These are phyloP conservation scores for Tenthredo scrophulariae DNA, from an alignment of 2,888 invertebrate genomes.

Conservation along the genomic window DNA sequence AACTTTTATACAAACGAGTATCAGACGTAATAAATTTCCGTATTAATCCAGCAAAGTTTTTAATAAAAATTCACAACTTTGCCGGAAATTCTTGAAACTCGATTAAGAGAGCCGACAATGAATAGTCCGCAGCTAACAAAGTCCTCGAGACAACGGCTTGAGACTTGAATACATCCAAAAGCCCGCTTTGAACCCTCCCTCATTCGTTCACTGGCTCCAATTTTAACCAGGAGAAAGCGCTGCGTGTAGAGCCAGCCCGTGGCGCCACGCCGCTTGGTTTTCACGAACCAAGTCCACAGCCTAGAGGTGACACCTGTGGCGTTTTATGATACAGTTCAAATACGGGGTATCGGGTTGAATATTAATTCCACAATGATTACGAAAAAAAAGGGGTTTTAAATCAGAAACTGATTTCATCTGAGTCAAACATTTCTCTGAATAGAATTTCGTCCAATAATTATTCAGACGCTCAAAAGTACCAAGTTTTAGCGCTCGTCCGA, in stretches of 20 bases:
- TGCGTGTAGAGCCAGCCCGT: neutral
- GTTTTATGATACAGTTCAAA: neutral
- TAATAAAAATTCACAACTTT: neutral
- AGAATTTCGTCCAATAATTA: neutral
- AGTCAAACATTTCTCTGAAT: too few species aligned
- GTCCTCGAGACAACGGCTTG: slow-evolving; percentile 11
- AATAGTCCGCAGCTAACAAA: neutral
- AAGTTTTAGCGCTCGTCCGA: neutral
- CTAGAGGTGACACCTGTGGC: slow-evolving; percentile 4
- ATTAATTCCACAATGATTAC: too few species aligned
- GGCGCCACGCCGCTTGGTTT: neutral
- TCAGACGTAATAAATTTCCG: neutral
- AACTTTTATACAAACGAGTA: neutral
- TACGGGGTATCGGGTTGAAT: neutral
- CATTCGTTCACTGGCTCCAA: neutral
- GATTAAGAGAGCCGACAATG: neutral
- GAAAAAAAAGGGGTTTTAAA: neutral
- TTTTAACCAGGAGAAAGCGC: neutral
- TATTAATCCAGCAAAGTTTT: neutral
- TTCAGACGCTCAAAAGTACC: neutral
- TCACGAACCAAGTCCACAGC: neutral
- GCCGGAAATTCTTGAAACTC: neutral
- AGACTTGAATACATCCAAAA: slow-evolving; percentile 5
- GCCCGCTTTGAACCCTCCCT: neutral
- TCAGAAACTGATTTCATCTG: too few species aligned